Evolutionary conservation across 2,797 vertebrate species (phyloP), one percentile per base, ranked within the genome.

Genomic region (Lindbergichthys nudifrons): DNA sequence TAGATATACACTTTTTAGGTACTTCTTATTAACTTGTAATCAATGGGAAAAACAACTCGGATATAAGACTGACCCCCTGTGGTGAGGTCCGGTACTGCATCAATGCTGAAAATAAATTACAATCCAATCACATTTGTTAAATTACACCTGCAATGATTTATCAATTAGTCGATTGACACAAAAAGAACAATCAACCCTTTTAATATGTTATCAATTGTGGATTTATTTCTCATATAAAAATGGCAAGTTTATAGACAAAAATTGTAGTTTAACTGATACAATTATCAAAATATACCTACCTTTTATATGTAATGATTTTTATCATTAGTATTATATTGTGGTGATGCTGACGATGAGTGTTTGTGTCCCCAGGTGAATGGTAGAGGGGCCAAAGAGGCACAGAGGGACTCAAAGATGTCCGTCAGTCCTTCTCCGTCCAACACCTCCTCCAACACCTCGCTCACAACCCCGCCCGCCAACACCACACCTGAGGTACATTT

Each of bases 351-450:
- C 32, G 16, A 6, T 42, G 32, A 12, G 11, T 60, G 23, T 64
- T n/a, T 86, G 47, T 82, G 60, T 70, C 26, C 16, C 42, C 88
- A 95, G 95, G 65, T 92, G 56, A 94, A 95, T 9, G 91, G 93
- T 6, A 82, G 79, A 61, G 59, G 73, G 41, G 68, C 76, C 56
- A 91, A 79, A 68, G 92, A 92, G 63, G 73, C 69, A 0, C 71
- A 84, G 65, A 90, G 87, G 60, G 88, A 94, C 74, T 92, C 90
- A 0, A 94, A 91, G 77, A 45, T 92, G 67, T 93, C 94, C 0
- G 30, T 94, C 79, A 95, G 93, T 70, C 94, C 93, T 1, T 92
- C 93, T 51, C 94, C 93, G 3, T 95, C 94, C 74, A 95, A 87
- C 18, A 77, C 94, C 18, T 95, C 94, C 0, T 95, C 94, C 57